Evolutionary conservation across 2,797 vertebrate species (phyloP).

Genomic region (Iguana delicatissima): DNA sequence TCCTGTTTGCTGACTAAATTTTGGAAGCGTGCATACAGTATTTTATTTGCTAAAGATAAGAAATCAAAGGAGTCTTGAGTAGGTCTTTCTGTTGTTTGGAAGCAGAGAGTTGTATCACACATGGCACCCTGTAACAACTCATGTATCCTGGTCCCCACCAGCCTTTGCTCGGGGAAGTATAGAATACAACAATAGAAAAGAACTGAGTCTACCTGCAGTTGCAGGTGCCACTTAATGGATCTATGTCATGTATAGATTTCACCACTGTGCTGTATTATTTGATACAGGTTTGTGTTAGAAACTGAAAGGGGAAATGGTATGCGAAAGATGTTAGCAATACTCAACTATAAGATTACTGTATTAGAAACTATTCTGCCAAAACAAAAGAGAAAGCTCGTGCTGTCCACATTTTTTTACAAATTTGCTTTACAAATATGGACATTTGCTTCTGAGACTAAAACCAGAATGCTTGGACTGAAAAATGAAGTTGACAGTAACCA

Average conservation of each 20-base stretch:
- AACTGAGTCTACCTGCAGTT: no score
- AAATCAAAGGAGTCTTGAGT: background rate
- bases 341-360: background rate
- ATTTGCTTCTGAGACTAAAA: background rate
- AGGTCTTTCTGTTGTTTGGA: background rate
- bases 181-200: background rate
- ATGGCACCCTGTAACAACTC: background rate
- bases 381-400: background rate
- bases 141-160: background rate
- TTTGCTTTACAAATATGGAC: background rate
- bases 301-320: background rate
- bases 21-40: background rate
- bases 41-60: background rate
- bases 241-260: background rate
- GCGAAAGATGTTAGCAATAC: background rate
- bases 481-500: background rate
- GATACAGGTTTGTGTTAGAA: background rate
- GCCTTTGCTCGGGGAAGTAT: background rate
- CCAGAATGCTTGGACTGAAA: background rate
- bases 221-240: background rate
- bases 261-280: background rate
- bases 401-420: background rate
- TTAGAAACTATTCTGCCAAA: background rate
- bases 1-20: background rate
- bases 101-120: background rate